These are phyloP conservation scores for Calameuta pallipes DNA, from an alignment of 2,888 invertebrate species.

Conservation along the genomic window DNA sequence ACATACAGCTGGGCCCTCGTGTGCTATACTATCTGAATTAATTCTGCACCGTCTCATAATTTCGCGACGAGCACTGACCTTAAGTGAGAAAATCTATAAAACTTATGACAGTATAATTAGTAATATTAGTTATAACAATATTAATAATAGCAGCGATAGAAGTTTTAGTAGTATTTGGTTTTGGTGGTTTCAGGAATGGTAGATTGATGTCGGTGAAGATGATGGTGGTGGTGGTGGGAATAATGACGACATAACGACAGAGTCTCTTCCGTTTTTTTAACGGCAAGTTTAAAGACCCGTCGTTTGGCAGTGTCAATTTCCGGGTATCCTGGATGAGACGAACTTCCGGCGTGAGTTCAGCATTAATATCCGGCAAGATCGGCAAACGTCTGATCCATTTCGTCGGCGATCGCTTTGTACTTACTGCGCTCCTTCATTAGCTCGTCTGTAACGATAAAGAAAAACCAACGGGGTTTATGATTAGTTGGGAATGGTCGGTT, in stretches of 20 bases:
- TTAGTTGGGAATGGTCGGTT: slow-evolving; percentile 38
- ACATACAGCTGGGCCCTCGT: not conserved
- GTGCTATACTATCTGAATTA: not conserved
- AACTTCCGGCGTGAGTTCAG: not conserved
- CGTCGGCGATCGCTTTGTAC: slow-evolving; percentile 98
- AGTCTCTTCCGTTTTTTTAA: not conserved
- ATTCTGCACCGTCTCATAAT: not conserved
- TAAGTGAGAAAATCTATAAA: not conserved
- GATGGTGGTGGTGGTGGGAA: not conserved
- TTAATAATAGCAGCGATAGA: not conserved
- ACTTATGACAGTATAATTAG: not conserved
- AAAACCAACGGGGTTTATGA: slow-evolving; percentile 40
- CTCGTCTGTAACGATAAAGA: slow-evolving; percentile 77
- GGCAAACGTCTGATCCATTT: slow-evolving; percentile 96
- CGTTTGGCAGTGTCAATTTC: not conserved
- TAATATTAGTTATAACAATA: not conserved
- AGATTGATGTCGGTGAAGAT: not conserved
- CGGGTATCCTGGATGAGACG: not conserved
- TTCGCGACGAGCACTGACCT: not conserved
- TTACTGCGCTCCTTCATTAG: slow-evolving; percentile 92
- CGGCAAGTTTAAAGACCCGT: not conserved
- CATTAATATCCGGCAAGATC: slow-evolving; percentile 90
- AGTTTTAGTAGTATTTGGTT: not conserved
- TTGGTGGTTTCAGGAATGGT: not conserved
- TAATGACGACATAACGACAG: not conserved